These are phyloP conservation scores for Cydia pomonella DNA, from an alignment of 1,140 invertebrate genomes.

Conservation along the genomic window DNA sequence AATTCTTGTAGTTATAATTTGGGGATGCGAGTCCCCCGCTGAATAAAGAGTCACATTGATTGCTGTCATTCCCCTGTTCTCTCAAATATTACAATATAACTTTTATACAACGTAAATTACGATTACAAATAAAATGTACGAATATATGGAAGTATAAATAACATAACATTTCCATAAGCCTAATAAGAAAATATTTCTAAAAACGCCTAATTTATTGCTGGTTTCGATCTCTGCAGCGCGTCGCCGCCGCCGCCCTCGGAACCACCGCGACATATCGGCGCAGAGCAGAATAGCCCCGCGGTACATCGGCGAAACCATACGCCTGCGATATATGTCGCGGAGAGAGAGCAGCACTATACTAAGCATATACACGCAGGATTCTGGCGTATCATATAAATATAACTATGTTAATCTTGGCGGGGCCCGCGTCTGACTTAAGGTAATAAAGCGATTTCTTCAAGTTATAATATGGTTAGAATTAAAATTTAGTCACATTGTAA, in stretches of 20 bases:
- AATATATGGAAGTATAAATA: neutral
- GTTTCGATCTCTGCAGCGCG: neutral
- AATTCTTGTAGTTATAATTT: no score
- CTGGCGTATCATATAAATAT: slow-evolving; percentile 28
- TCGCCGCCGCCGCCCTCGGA: neutral
- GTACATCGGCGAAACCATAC: neutral
- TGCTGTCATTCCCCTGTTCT: no score
- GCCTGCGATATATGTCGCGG: neutral
- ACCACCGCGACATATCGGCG: neutral
- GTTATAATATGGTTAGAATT: no score
- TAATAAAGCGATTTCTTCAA: neutral
- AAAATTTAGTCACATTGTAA: no score
- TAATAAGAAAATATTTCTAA: neutral
- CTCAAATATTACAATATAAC: no score
- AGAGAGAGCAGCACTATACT: neutral
- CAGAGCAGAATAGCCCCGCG: neutral
- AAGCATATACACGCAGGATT: slow-evolving; percentile 30
- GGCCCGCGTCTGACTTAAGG: neutral
- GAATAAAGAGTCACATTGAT: no score
- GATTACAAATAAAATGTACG: neutral
- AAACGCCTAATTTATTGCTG: slow-evolving; percentile 1
- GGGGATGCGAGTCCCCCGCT: no score
- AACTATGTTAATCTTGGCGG: slow-evolving; percentile 19
- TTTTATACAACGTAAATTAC: no score
- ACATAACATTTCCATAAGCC: neutral